A percentile compares a stretch with the other conserved stretches of the same genome.
Evolutionary conservation across 2,797 vertebrate species (phyloP).

Genomic region (Melopsittacus undulatus): DNA sequence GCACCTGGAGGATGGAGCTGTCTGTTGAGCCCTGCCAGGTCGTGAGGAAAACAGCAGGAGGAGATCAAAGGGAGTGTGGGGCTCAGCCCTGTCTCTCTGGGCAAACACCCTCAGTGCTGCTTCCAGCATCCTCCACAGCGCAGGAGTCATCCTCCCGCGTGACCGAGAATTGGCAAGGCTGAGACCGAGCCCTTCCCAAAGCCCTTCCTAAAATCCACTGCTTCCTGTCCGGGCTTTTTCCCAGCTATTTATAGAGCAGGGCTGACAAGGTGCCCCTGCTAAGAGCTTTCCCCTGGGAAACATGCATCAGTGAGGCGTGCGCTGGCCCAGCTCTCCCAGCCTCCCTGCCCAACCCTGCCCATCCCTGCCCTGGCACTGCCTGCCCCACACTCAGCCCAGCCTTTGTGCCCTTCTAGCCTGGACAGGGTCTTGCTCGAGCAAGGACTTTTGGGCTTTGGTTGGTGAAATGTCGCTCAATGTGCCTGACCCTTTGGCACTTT

Average conservation of each 20-base stretch:
- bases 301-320: rapidly evolving
- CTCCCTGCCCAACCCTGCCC: neutral
- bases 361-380: neutral
- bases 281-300: constrained; percentile 4
- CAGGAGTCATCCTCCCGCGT: neutral
- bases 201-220: neutral
- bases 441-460: rapidly evolving
- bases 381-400: rapidly evolving
- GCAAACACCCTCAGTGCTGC: neutral
- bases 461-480: rapidly evolving
- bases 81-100: neutral
- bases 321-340: neutral
- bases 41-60: neutral
- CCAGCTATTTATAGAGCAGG: constrained; percentile 19
- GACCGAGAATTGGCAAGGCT: neutral
- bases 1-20: neutral
- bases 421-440: neutral
- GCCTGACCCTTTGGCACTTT: rapidly evolving
- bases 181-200: neutral
- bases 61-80: neutral
- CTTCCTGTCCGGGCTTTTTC: constrained; percentile 20
- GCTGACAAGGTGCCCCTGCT: constrained; percentile 15
- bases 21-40: neutral
- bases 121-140: neutral
- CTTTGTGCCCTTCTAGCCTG: too few species aligned